Evolutionary conservation across 2,797 vertebrate species (phyloP).

Genomic region (Labeo calbasu): DNA sequence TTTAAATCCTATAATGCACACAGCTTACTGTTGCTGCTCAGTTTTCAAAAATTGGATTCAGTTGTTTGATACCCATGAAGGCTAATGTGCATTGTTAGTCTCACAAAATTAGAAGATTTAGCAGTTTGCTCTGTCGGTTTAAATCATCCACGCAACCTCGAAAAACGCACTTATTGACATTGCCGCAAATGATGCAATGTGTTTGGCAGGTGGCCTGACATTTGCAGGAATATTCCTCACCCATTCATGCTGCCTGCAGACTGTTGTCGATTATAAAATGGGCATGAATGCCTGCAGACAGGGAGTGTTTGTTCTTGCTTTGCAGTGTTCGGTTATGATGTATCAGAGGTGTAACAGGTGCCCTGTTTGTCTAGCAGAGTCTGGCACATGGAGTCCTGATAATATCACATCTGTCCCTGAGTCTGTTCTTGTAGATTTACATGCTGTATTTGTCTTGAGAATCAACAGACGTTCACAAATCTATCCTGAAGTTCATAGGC

Average conservation of each 20-base stretch:
- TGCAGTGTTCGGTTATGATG: constrained; percentile 43
- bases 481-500: background rate
- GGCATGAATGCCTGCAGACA: constrained; percentile 59
- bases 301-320: constrained; percentile 55
- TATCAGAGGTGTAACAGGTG: constrained; percentile 69
- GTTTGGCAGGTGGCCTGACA: constrained; percentile 43
- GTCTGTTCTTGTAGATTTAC: constrained; percentile 6
- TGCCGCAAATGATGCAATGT: background rate
- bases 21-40: background rate
- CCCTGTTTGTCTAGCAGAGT: constrained; percentile 18
- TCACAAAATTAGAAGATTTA: background rate
- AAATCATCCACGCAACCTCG: background rate
- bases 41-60: background rate
- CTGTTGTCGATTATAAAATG: constrained; percentile 60
- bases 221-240: constrained; percentile 50
- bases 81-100: constrained; percentile 1
- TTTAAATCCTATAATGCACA: constrained; percentile 4
- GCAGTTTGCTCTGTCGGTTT: background rate
- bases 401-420: background rate
- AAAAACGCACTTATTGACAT: constrained; percentile 13
- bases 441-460: background rate
- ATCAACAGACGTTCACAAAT: background rate
- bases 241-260: constrained; percentile 14
- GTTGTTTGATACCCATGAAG: background rate
- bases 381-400: constrained; percentile 10